Conservation (phyloP, 1,140 invertebrate genomes). For the Aphidius gifuensis region DNA sequence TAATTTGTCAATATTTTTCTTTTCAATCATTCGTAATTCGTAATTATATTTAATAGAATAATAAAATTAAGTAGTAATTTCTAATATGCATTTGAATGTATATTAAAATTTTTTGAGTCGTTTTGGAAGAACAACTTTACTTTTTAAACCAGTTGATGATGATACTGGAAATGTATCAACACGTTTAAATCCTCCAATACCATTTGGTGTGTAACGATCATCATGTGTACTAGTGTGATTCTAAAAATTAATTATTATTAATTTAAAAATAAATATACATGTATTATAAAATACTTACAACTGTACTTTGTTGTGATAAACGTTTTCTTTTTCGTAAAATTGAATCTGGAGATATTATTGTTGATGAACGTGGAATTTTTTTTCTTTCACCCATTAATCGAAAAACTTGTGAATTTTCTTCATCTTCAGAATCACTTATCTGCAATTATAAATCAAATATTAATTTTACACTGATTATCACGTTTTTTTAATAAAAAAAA, state of each 20-base stretch:
- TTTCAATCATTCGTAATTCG: too few species aligned
- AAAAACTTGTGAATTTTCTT: too few species aligned
- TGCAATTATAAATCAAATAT: too few species aligned
- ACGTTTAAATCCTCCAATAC: constrained; percentile 45
- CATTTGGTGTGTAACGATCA: constrained; percentile 34
- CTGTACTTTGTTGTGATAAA: neutral
- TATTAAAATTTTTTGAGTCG: constrained; percentile 4
- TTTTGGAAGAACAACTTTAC: constrained; percentile 17
- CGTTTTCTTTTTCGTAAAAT: neutral
- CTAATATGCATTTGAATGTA: neutral
- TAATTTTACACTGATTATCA: too few species aligned
- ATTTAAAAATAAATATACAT: constrained; percentile 8
- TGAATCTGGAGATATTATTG: neutral
- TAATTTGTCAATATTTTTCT: too few species aligned
- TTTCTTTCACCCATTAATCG: too few species aligned
- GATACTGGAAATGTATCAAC: constrained; percentile 36
- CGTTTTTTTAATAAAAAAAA: too few species aligned
- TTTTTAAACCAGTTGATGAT: constrained; percentile 16
- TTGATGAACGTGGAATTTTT: neutral
- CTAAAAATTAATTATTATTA: constrained; percentile 14
- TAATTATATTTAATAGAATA: too few species aligned
- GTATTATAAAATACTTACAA: constrained; percentile 16
- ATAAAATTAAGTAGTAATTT: too few species aligned
- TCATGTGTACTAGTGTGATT: constrained; percentile 4
- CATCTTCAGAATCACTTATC: too few species aligned